Evolutionary conservation across 2,797 vertebrate species (phyloP).

Genomic region (Scleropages formosus): DNA sequence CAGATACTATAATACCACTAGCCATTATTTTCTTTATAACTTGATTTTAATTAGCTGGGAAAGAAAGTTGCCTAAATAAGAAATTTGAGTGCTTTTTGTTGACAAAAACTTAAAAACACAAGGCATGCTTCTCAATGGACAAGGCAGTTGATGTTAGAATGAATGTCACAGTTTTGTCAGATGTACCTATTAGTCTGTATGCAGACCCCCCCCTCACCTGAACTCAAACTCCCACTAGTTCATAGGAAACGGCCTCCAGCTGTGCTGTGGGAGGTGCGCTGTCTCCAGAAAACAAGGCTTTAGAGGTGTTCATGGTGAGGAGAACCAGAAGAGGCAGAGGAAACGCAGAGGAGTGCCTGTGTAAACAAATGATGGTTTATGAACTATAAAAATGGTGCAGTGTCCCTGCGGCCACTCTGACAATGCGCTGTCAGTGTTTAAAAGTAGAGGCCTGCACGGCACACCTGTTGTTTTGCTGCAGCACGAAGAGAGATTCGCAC

Average conservation of each 20-base stretch:
- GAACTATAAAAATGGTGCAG: constrained; percentile 11
- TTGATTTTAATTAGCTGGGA: too few species aligned
- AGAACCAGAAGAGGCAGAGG: background rate
- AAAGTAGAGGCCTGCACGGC: background rate
- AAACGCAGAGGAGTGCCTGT: background rate
- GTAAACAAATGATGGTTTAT: constrained; percentile 20
- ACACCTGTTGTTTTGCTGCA: constrained; percentile 21
- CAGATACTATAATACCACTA: too few species aligned
- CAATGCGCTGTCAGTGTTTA: background rate
- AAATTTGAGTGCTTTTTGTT: too few species aligned
- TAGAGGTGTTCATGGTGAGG: background rate
- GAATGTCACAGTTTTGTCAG: background rate
- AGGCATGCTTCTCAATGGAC: too few species aligned
- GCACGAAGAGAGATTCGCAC: background rate
- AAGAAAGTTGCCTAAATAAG: too few species aligned
- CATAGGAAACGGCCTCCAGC: background rate
- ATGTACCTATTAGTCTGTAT: background rate
- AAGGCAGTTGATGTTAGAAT: too few species aligned
- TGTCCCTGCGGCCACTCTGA: background rate
- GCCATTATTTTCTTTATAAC: too few species aligned
- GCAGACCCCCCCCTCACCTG: background rate
- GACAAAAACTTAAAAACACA: too few species aligned
- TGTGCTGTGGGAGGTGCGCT: background rate
- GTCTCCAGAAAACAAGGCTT: too few species aligned
- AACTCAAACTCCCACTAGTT: background rate